These are phyloP conservation scores for Bhutanitis thaidina DNA, from an alignment of 2,888 invertebrate genomes.

Conservation along the genomic window DNA sequence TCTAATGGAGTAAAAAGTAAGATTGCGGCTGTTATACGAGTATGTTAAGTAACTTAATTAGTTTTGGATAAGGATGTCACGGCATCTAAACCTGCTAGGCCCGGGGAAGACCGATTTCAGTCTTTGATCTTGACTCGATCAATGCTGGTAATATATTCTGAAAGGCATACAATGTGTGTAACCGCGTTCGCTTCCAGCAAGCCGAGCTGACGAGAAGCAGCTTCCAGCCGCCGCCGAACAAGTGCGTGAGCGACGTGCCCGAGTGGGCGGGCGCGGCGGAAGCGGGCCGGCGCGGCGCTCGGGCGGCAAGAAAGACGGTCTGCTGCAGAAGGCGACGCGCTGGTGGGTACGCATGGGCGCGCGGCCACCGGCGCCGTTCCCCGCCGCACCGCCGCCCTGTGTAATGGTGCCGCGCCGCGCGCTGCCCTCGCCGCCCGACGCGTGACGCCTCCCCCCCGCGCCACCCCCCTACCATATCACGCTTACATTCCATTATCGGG, in stretches of 20 bases:
- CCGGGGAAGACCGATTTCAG: too few species aligned
- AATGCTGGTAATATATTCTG: too few species aligned
- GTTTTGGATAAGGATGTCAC: too few species aligned
- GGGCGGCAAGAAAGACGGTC: conserved; percentile 67
- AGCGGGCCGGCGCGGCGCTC: conserved; percentile 32
- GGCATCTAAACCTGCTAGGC: too few species aligned
- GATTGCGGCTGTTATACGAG: too few species aligned
- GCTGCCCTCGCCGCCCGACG: conserved; percentile 49
- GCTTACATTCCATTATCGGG: conserved; percentile 78
- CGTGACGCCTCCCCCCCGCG: conserved; percentile 42
- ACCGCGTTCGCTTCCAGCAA: conserved; percentile 65
- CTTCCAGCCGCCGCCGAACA: conserved; percentile 83
- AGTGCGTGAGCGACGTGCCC: conserved; percentile 84
- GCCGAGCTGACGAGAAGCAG: conserved; percentile 84
- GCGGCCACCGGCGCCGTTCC: conserved; percentile 48
- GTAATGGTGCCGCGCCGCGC: conserved; percentile 53
- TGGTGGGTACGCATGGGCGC: conserved; percentile 77
- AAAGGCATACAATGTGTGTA: too few species aligned
- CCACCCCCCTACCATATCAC: conserved; percentile 56
- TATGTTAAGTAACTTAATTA: too few species aligned
- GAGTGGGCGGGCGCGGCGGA: conserved; percentile 69
- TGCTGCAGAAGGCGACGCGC: conserved; percentile 75
- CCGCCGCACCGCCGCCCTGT: conserved; percentile 50
- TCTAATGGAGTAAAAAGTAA: too few species aligned
- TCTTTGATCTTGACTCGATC: too few species aligned